Conservation (phyloP, 2,797 vertebrate genomes). For the Lates japonicus region DNA sequence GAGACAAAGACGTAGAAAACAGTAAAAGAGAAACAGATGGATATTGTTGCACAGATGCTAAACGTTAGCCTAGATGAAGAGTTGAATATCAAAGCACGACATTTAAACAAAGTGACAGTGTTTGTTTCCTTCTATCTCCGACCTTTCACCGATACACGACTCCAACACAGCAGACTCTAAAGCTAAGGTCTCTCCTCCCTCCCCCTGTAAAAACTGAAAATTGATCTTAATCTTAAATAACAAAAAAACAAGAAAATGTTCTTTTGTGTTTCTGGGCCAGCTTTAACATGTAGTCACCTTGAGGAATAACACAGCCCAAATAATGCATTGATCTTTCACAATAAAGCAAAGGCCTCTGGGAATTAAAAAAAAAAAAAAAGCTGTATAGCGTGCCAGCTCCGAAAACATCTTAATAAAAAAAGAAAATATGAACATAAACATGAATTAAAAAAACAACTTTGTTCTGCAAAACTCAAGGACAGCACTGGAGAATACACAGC, state of each 20-base stretch:
- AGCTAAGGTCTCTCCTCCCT: slow-evolving; percentile 52
- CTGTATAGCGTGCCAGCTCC: slow-evolving; percentile 32
- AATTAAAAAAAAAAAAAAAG: slow-evolving; percentile 43
- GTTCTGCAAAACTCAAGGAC: slow-evolving; percentile 69
- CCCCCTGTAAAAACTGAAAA: slow-evolving; percentile 52
- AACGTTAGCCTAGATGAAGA: neutral
- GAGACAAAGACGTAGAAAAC: neutral
- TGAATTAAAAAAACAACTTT: slow-evolving; percentile 53
- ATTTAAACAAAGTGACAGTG: slow-evolving; percentile 45
- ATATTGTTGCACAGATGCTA: slow-evolving; percentile 4
- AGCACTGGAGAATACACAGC: slow-evolving; percentile 55
- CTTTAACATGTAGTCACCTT: slow-evolving; percentile 78
- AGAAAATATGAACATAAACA: slow-evolving; percentile 70
- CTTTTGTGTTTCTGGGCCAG: slow-evolving; percentile 74
- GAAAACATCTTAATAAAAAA: slow-evolving; percentile 69
- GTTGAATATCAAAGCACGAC: slow-evolving; percentile 29
- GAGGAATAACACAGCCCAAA: slow-evolving; percentile 75
- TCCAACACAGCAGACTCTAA: slow-evolving; percentile 59
- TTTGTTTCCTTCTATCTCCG: slow-evolving; percentile 25
- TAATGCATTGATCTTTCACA: slow-evolving; percentile 75
- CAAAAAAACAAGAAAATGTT: slow-evolving; percentile 70
- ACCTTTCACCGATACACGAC: slow-evolving; percentile 54
- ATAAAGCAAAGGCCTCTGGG: slow-evolving; percentile 72
- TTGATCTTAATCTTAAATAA: slow-evolving; percentile 74
- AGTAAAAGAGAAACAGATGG: neutral